Base-by-base conservation (phyloP, 2,797 vertebrate genomes). In the Siniperca undulata region DNA sequence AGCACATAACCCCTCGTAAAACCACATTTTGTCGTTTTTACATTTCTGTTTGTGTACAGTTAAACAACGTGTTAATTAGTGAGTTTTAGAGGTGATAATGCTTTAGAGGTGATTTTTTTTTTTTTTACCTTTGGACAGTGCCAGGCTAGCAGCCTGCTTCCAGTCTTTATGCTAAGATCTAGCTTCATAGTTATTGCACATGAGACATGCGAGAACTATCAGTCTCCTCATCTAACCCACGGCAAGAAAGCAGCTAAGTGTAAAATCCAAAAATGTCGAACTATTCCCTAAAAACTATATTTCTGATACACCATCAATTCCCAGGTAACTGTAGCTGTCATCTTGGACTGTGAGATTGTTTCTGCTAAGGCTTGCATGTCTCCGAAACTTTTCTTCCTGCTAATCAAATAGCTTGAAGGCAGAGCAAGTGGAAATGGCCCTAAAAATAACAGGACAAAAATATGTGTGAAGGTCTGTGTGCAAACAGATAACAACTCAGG, bases 391-490 rank as follows among this genome's bases (percentile, higher is more conserved):
- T 52, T 82, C 55, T 30, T 72, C 27, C 44, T 58, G 44, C 70
- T 85, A 79, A 83, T 89, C 71, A 80, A 86, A 86, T 81, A 88
- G 66, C 78, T 74, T 68, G n/a, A 84, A 66, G 72, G 79, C 46
- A 73, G n/a, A 86, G 36, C 36, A 36, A 90, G 82, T 91, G 88
- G 89, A 95, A 94, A 92, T 86, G 82, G 44, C 2, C 64, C 88
- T 93, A 91, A 94, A 95, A 92, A 92, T 86, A 93, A 86, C 88
- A 65, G n/a, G 74, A 82, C 78, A 92, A 89, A 92, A 89, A 92
- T 75, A 80, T 81, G 83, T 78, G 72, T 81, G 76, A 78, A 77
- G 74, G 62, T 78, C 70, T 93, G 91, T 93, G 88, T 88, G 87
- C 79, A 88, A 58, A 79, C 58, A 86, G 93, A 95, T 95, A 95